Base-by-base conservation (phyloP, 2,888 invertebrate species). In the Synergus gifuensis region DNA sequence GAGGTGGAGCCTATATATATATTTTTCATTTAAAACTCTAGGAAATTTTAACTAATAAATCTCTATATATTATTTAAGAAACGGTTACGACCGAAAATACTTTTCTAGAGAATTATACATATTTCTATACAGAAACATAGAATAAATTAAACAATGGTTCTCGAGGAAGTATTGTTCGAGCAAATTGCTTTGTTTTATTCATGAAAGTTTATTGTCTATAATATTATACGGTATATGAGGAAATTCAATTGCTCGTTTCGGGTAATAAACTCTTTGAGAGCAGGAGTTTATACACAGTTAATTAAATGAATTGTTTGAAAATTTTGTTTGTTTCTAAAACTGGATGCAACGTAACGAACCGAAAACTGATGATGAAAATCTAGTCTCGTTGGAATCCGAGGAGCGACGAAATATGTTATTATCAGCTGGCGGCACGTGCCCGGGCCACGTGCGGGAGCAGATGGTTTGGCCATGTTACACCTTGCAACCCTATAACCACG, bases 361-460 rank as follows among this genome's bases (percentile, higher is more conserved):
- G 73, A 80, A 83, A 76, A 79, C 77, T 73, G 66, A 78, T 78
- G 81, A 79, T 82, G 81, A 79, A 85, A 85, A 83, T 85, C 85
- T 82, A 83, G 83, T 81, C 82, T 83, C 81, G 83, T 83, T 83
- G 83, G 80, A 82, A 84, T 84, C 84, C 81, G 78, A 80, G 80
- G 82, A 81, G 82, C 80, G 82, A 84, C 80, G 82, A 84, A 87
- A 88, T 87, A 86, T 83, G 86, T 89, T 89, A 89, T 90, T 90
- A 90, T 91, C 90, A 89, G 89, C 87, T 87, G 88, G 87, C 86
- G 86, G 88, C 91, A 90, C 90, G 91, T 91, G 91, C 90, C 88
- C 78, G 86, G 85, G 89, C 90, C 91, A 90, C 90, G 91, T 91
- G 91, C 88, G 85, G 86, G 88, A 89, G 89, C 90, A 90, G 90